Base-by-base conservation (phyloP, 2,797 vertebrate species). In the Acridotheres tristis region DNA sequence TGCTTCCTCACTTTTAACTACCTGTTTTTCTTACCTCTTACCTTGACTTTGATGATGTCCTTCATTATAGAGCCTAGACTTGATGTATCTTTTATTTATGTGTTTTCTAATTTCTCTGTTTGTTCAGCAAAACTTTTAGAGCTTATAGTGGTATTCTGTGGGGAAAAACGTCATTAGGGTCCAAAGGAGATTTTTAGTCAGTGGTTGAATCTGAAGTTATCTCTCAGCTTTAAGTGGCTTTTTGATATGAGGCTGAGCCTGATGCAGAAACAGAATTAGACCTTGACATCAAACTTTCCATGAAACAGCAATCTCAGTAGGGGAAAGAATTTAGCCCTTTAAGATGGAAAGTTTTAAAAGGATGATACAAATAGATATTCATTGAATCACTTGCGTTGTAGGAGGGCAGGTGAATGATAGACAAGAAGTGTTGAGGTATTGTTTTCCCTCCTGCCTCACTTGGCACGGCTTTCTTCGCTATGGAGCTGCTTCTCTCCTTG, bases 341-440 rank as follows among this genome's bases (percentile, higher is more conserved):
- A 75, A 65, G 23, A 61, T 81, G 69, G 73, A 79, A 92, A 90
- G 18, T 86, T 95, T 94, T 86, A 76, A 68, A 18, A 86, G 40
- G 45, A 71, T 59, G 4, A 79, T 76, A 88, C 65, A 83, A 92
- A 51, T n/a, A 22, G 2, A 65, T 88, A 58, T 65, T 91, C 32
- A n/a, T 38, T 75, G 66, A 92, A 78, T 88, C 20, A 26, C 48
- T 86, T 68, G 55, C 51, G 15, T 71, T 75, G 89, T 91, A 80
- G 82, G 87, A 91, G 67, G 79, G 77, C 57, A 90, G 57, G 61
- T 22, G 29, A 95, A 66, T 92, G 87, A 93, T 13, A 92, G 81
- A 89, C 65, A 89, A 93, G 55, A 89, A 91, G 67, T 45, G 85
- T 15, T 81, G 93, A 95, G 36, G 54, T 74, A 57, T 68, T 94